phyloP scores from a whole-genome alignment of 2,113 vertebrate species.

The Variabilichromis moorii region DNA sequence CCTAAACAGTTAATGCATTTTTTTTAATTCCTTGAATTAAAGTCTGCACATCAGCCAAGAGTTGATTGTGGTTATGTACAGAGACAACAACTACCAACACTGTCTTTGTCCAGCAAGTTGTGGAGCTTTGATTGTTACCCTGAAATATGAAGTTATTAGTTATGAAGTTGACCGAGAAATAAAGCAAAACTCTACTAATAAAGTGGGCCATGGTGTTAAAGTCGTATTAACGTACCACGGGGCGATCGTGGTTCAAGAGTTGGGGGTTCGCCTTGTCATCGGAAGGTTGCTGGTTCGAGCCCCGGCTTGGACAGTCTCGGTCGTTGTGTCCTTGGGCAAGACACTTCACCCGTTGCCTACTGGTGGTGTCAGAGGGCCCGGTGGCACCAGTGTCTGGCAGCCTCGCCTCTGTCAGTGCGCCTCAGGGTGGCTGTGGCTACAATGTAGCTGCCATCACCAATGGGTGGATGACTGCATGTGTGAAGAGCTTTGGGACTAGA shows the following conservation, averaged over 20 bases:
- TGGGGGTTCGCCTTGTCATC: rapidly evolving
- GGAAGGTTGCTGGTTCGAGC: rapidly evolving
- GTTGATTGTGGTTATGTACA: neutral
- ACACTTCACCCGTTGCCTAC: rapidly evolving
- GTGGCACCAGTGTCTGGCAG: neutral
- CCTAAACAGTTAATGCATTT: neutral
- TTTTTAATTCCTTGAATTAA: neutral
- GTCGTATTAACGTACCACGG: rapidly evolving
- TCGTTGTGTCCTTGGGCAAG: rapidly evolving
- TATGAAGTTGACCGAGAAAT: neutral
- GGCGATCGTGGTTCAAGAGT: neutral
- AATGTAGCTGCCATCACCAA: neutral
- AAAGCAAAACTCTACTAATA: neutral
- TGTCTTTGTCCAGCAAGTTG: neutral
- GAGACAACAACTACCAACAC: neutral
- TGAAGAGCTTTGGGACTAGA: rapidly evolving
- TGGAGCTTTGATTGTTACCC: neutral
- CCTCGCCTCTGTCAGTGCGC: neutral
- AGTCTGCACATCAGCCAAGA: neutral
- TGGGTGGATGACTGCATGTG: neutral
- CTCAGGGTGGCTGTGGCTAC: neutral
- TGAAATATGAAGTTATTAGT: neutral
- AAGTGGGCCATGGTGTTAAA: neutral
- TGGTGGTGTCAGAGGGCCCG: neutral
- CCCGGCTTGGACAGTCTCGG: rapidly evolving